Conservation (phyloP, 2,888 invertebrate genomes). For the Scrobipalpa costella region DNA sequence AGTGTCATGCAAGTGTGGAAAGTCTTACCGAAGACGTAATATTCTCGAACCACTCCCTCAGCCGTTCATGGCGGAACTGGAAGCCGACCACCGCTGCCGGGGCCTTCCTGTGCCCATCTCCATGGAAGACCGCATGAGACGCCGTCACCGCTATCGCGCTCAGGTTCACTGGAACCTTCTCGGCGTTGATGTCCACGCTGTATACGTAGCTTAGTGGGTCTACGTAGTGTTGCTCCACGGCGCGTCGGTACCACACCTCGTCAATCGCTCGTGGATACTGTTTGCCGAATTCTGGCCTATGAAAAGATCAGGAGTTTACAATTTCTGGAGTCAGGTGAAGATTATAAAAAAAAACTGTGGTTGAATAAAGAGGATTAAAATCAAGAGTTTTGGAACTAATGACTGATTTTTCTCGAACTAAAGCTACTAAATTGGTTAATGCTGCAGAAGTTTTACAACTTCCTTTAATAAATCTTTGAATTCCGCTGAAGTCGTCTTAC, state of each 20-base stretch:
- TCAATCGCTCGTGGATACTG: constrained; percentile 90
- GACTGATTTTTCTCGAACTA: too few species aligned
- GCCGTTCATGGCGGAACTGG: constrained; percentile 89
- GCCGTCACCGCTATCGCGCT: constrained; percentile 90
- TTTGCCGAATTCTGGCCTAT: constrained; percentile 86
- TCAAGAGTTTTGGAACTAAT: too few species aligned
- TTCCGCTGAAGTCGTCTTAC: too few species aligned
- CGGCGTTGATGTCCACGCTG: constrained; percentile 67
- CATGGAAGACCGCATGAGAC: constrained; percentile 90
- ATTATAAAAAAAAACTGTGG: too few species aligned
- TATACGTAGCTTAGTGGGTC: constrained; percentile 91
- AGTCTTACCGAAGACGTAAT: constrained; percentile 86
- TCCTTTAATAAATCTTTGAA: too few species aligned
- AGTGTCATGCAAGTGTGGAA: too few species aligned
- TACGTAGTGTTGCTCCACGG: constrained; percentile 91
- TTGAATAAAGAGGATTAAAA: too few species aligned
- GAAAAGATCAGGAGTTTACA: constrained; percentile 20
- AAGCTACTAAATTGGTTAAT: too few species aligned
- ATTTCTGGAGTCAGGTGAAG: not conserved
- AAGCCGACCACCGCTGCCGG: constrained; percentile 88
- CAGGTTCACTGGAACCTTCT: constrained; percentile 76
- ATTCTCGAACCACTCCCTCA: constrained; percentile 88
- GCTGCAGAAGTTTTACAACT: too few species aligned
- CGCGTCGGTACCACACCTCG: constrained; percentile 93
- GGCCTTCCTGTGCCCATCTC: constrained; percentile 80